Conservation (phyloP, 2,113 vertebrate genomes). For the Sorex fumeus region DNA sequence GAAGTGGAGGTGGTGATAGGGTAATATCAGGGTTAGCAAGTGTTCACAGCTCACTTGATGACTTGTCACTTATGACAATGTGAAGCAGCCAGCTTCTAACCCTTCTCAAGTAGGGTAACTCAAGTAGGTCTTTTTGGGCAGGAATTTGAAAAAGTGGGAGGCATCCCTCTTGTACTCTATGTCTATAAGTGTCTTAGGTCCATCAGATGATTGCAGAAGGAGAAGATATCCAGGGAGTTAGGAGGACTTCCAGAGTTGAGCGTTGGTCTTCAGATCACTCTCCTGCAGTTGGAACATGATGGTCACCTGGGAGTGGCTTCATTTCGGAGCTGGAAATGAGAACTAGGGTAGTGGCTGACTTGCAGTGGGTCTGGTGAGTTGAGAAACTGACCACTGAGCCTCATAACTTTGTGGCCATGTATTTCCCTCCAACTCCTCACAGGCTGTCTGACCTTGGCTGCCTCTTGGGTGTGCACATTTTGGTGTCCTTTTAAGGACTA, state of each 20-base stretch:
- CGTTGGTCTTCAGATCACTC: no score
- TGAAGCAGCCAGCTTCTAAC: neutral
- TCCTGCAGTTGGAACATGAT: neutral
- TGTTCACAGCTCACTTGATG: neutral
- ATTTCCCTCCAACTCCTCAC: no score
- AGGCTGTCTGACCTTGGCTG: neutral
- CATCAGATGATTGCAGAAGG: neutral
- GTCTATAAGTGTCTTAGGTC: neutral
- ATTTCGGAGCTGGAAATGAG: neutral
- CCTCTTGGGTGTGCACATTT: no score
- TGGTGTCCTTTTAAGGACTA: no score
- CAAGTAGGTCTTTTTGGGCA: neutral
- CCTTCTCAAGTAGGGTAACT: conserved; percentile 4
- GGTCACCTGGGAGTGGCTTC: neutral
- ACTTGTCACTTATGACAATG: neutral
- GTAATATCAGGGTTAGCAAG: neutral
- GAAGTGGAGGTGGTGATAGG: neutral
- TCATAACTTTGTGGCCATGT: neutral
- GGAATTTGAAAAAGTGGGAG: neutral
- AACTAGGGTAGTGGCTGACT: neutral
- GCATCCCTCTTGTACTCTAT: neutral
- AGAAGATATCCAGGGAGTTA: neutral
- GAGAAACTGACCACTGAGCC: neutral
- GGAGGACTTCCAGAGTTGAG: neutral
- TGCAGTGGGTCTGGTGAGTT: neutral